Evolutionary conservation across 2,888 invertebrate genomes (phyloP), one percentile per base, ranked within the genome.

Genomic region (Sisyra nigra): DNA sequence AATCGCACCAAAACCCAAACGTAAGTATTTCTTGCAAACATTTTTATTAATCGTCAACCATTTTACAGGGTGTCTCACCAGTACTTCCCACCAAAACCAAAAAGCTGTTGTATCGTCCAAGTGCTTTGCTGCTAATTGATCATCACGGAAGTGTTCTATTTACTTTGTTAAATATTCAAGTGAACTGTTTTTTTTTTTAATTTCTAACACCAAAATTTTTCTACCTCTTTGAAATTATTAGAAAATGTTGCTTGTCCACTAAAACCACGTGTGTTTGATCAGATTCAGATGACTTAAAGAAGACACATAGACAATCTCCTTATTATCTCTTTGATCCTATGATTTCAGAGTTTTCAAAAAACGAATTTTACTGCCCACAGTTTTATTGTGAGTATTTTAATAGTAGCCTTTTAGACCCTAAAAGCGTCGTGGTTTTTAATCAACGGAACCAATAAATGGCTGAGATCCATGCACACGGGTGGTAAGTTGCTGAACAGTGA

Each of bases 1-100:
- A 50, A 88, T 89, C 55, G 80, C 88, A 53, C 76, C 88, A 50
- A 86, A 87, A 71, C 81, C 81, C 51, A 87, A 86, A 75, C 85
- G 91, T 92, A 81, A 85, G 89, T 84, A 72, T 71, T 49, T 49
- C 49, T 44, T 44, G 11, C 37, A 40, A 38, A n/a, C n/a, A n/a
- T n/a, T n/a, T n/a, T n/a, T 52, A 66, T 61, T 67, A 53, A 36
- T 56, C 49, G 58, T 60, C n/a, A 53, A 60, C 58, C 63, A 30
- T 61, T 65, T 68, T 68, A 53, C 68, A 68, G 68, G 63, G 63
- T 48, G 51, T 36, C 15, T 19, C 11, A 17, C 13, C 10, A 32
- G 11, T 17, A 41, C 9, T 39, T 36, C 18, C 30, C 35, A 18
- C 24, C 24, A 38, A 36, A 29, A 24, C 17, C 8, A 19, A 36